Conservation (phyloP, 2,113 vertebrate species). For the Daubentonia madagascariensis region DNA sequence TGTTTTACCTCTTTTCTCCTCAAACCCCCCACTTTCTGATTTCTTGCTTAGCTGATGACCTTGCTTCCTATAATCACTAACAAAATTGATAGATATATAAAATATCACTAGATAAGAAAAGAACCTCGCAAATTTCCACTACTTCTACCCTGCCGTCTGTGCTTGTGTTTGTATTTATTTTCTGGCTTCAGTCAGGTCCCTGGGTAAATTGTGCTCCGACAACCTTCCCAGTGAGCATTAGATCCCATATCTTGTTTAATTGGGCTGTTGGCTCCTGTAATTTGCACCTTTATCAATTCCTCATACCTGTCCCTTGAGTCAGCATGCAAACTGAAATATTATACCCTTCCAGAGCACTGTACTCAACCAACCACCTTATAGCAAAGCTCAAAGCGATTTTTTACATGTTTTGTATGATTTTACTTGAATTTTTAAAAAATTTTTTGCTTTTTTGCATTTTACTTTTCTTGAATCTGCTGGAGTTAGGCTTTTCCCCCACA, state of each 20-base stretch:
- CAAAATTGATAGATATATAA: not conserved
- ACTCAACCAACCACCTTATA: not conserved
- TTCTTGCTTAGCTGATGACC: not conserved
- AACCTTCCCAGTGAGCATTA: not conserved
- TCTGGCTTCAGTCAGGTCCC: not conserved
- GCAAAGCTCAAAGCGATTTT: not conserved
- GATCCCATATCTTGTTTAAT: not conserved
- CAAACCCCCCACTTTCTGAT: not conserved
- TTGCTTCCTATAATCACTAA: not conserved
- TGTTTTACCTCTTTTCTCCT: not conserved
- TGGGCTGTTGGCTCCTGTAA: not conserved
- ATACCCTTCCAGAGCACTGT: not conserved
- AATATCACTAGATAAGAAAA: not conserved
- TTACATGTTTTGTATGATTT: not conserved
- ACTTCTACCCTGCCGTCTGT: not conserved
- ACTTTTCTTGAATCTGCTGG: not conserved
- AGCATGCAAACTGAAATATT: not conserved
- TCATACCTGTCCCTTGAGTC: not conserved
- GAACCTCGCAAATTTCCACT: not conserved
- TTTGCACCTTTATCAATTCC: not conserved
- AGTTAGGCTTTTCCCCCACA: not conserved
- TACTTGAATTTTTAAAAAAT: too few species aligned
- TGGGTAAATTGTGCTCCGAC: not conserved
- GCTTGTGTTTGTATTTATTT: not conserved
- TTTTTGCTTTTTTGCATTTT: not conserved